Percentiles rank a stretch among this genome's conserved stretches.
These are phyloP conservation scores for Polyommatus iphigenia DNA, from an alignment of 2,888 invertebrate species.

Conservation along the genomic window DNA sequence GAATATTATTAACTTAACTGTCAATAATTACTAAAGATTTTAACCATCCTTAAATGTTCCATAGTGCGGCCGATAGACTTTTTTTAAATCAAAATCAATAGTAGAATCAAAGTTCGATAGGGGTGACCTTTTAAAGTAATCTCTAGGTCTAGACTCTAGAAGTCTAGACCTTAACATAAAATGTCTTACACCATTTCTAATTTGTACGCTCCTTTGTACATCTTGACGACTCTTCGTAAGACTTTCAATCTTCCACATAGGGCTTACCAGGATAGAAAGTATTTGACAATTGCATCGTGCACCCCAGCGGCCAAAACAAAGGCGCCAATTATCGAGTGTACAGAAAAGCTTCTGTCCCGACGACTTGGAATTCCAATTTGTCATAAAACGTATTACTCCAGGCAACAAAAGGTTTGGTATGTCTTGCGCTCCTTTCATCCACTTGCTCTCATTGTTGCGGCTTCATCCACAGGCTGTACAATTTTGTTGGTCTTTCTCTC, in stretches of 20 bases:
- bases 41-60: no score
- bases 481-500: conserved; percentile 39
- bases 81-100: no score
- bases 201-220: neutral
- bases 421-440: conserved; percentile 47
- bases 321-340: conserved; percentile 48
- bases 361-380: conserved; percentile 64
- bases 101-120: no score
- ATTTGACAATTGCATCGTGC: conserved; percentile 17
- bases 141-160: no score
- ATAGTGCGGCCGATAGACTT: no score
- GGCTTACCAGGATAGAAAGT: neutral
- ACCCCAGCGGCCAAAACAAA: conserved; percentile 26
- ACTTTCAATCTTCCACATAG: neutral
- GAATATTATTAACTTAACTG: no score
- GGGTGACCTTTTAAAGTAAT: no score
- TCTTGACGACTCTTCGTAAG: neutral
- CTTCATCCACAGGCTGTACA: conserved; percentile 53
- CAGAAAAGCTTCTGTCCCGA: conserved; percentile 50
- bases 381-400: conserved; percentile 63
- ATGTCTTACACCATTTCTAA: no score
- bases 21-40: no score
- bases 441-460: conserved; percentile 54
- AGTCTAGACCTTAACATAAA: no score
- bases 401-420: conserved; percentile 53